Base-by-base conservation (phyloP, 2,888 invertebrate species). In the Nebria brevicollis region DNA sequence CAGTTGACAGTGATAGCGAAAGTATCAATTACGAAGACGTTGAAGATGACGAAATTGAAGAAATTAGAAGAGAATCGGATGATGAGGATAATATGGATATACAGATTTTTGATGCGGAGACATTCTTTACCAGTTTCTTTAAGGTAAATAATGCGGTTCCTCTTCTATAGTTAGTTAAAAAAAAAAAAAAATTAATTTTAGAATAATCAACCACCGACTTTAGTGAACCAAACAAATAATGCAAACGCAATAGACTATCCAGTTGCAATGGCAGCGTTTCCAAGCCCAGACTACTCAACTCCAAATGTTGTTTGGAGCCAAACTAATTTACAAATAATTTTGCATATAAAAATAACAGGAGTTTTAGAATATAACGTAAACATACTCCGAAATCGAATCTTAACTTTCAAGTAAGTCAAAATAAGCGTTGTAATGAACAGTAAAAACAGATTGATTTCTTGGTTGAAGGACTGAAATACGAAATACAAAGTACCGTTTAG, bases 231-330 rank as follows among this genome's bases (percentile, higher is more conserved):
- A 7, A 85, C 42, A 4, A 26, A 34, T 11, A 10, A 5, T 41
- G 6, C 68, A 68, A 15, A 54, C 2, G 2, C 54, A 2, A 34
- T 54, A 54, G 54, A 11, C 2, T 34, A n/a, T 26, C 66, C 25
- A 68, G 7, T 34, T 41, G n/a, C 6, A 20, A 13, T 25, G 4
- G 42, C 15, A 0, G 26, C 41, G 26, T 43, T 73, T 43, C 66
- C 75, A 75, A 4, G 83, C 1, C 84, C 84, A 4, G 85, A 85
- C 54, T 85, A 86, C 83, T 84, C 77, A 3, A 87, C 88, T 2
- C 89, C 89, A 0, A 85, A 87, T n/a, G 84, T 88, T 11, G 82
- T 83, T 42, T 89, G 89, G 89, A 85, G 85, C 4, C 88, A 89
- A 84, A 87, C 86, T 0, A 84, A 86, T 7, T 82, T 83, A 1